Conservation (phyloP, 2,797 vertebrate genomes). For the Gobio occitaniae region DNA sequence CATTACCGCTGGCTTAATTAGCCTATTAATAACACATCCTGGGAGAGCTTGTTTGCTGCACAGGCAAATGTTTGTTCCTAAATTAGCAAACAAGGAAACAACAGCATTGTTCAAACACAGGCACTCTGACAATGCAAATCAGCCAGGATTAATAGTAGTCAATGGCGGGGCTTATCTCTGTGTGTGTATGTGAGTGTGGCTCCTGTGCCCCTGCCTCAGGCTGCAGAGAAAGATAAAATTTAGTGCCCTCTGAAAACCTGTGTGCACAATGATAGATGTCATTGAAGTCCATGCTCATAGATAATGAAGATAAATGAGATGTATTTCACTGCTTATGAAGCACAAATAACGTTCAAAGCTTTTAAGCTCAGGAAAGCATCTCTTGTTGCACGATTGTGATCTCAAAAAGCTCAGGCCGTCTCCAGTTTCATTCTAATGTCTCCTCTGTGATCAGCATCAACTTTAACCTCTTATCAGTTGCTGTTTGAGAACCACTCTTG, state of each 20-base stretch:
- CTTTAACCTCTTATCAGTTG: conserved; percentile 43
- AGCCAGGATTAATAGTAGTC: conserved; percentile 76
- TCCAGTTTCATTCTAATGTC: conserved; percentile 50
- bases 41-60: conserved; percentile 91
- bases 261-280: conserved; percentile 1
- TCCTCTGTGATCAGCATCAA: conserved; percentile 7
- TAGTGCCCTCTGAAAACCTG: conserved; percentile 23
- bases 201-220: not conserved
- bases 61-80: conserved; percentile 99
- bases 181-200: conserved; percentile 32
- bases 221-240: conserved; percentile 27
- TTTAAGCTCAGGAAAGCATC: conserved; percentile 50
- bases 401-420: conserved; percentile 6
- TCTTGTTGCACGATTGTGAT: conserved; percentile 54
- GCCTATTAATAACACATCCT: conserved; percentile 99
- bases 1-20: conserved; percentile 98
- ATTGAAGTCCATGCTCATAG: not conserved
- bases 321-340: conserved; percentile 48
- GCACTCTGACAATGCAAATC: conserved; percentile 76
- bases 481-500: conserved; percentile 13
- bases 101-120: conserved; percentile 84
- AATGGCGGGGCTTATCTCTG: conserved; percentile 65
- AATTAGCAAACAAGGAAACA: conserved; percentile 97
- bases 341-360: conserved; percentile 58
- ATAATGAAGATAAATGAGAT: conserved; percentile 51